Percentiles rank a stretch among this genome's conserved stretches.
phyloP scores from a whole-genome alignment of 2,888 invertebrate species.

The Kuschelorhynchus macadamiae region DNA sequence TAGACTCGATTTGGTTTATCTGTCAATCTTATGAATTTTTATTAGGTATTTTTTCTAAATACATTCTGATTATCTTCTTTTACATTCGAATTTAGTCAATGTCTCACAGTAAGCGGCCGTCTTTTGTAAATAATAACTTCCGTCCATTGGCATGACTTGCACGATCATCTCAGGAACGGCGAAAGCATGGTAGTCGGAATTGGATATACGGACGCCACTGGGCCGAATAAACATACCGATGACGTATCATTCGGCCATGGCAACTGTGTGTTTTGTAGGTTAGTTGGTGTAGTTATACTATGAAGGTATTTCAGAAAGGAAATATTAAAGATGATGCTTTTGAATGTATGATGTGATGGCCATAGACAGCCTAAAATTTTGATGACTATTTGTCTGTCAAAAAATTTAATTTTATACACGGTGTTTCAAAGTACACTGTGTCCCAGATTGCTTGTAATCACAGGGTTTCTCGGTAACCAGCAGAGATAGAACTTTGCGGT shows the following conservation, averaged over 20 bases:
- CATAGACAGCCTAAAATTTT: too few relatives aligned
- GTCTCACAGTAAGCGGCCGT: slow-evolving; percentile 24
- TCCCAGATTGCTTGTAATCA: too few relatives aligned
- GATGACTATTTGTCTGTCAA: not conserved
- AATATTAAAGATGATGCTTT: too few relatives aligned
- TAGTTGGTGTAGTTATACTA: not conserved
- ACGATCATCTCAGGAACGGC: slow-evolving; percentile 49
- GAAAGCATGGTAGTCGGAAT: slow-evolving; percentile 32
- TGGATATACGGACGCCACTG: slow-evolving; percentile 54
- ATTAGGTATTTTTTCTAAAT: too few relatives aligned
- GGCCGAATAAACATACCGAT: slow-evolving; percentile 55
- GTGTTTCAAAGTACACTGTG: too few relatives aligned
- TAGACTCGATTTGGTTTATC: too few relatives aligned
- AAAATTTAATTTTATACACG: not conserved
- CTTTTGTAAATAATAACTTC: slow-evolving; percentile 43
- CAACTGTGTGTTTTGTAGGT: slow-evolving; percentile 39
- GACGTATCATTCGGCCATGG: slow-evolving; percentile 56
- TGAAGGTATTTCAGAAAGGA: not conserved
- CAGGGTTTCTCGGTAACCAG: too few relatives aligned
- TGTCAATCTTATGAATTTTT: too few relatives aligned
- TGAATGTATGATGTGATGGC: too few relatives aligned
- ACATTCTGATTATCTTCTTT: not conserved
- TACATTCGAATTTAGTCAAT: not conserved
- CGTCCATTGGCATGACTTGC: slow-evolving; percentile 56
- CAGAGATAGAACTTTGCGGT: too few relatives aligned